phyloP scores from a whole-genome alignment of 2,113 vertebrate species.

The Notothenia rossii region DNA sequence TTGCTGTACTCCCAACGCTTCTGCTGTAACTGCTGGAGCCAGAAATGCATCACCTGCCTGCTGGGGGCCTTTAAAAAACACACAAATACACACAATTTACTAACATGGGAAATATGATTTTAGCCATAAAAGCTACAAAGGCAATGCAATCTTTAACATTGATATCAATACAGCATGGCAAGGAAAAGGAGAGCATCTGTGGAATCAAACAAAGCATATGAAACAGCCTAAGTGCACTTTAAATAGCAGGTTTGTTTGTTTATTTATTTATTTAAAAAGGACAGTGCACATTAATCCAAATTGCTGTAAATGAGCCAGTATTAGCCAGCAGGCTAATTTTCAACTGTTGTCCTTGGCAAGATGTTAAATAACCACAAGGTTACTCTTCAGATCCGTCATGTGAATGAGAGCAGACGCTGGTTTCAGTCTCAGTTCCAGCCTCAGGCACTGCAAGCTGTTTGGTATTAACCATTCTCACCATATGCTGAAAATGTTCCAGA shows the following conservation, averaged over 20 bases:
- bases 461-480: slow-evolving; percentile 39
- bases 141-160: background rate
- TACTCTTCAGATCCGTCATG: slow-evolving; percentile 45
- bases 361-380: background rate
- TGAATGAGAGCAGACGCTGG: slow-evolving; percentile 52
- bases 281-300: no score
- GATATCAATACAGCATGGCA: background rate
- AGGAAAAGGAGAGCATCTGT: background rate
- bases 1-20: slow-evolving; percentile 97
- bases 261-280: no score
- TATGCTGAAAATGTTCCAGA: slow-evolving; percentile 39
- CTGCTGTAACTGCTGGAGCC: slow-evolving; percentile 97
- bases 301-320: no score
- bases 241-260: slow-evolving; percentile 2
- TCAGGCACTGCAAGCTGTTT: slow-evolving; percentile 27
- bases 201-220: background rate
- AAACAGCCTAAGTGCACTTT: background rate
- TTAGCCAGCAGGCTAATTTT: no score
- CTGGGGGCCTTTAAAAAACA: slow-evolving; percentile 86
- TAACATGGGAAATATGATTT: background rate
- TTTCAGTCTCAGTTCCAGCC: slow-evolving; percentile 82
- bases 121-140: background rate
- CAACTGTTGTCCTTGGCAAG: no score
- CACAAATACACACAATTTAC: background rate
- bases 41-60: slow-evolving; percentile 93